These are phyloP conservation scores for Ovis canadensis DNA, from an alignment of 2,113 vertebrate genomes.

Conservation along the genomic window DNA sequence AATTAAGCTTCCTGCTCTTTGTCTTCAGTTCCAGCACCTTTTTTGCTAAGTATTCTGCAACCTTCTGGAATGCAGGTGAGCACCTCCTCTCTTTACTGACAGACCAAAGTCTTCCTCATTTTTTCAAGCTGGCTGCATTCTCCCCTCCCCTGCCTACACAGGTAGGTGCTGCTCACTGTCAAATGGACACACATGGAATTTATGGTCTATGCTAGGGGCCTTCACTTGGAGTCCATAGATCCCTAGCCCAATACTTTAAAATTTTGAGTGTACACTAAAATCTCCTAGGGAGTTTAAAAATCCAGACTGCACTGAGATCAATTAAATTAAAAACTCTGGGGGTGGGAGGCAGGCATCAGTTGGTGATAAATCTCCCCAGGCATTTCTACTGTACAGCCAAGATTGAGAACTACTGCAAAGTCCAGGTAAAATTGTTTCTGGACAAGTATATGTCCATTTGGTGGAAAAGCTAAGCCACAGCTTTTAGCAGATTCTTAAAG, in stretches of 20 bases:
- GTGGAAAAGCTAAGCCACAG: neutral
- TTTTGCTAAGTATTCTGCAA: neutral
- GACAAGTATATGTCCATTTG: neutral
- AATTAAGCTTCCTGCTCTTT: neutral
- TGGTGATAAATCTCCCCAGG: neutral
- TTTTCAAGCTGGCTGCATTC: neutral
- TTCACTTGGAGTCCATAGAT: neutral
- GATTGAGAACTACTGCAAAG: neutral
- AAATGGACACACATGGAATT: neutral
- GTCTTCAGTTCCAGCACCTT: neutral
- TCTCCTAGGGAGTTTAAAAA: neutral
- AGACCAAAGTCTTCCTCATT: slow-evolving; percentile 10
- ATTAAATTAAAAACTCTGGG: neutral
- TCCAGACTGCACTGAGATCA: neutral
- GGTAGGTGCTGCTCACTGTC: neutral
- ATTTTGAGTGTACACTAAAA: neutral
- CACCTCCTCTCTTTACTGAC: neutral
- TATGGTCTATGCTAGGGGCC: neutral
- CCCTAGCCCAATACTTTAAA: neutral
- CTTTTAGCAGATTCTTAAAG: neutral
- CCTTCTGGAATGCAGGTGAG: neutral
- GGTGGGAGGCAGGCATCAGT: neutral
- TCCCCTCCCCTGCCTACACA: neutral
- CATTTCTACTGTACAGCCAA: neutral
- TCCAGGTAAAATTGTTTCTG: neutral